phyloP scores from a whole-genome alignment of 1,140 invertebrate species.

The Daktulosphaira vitifoliae region DNA sequence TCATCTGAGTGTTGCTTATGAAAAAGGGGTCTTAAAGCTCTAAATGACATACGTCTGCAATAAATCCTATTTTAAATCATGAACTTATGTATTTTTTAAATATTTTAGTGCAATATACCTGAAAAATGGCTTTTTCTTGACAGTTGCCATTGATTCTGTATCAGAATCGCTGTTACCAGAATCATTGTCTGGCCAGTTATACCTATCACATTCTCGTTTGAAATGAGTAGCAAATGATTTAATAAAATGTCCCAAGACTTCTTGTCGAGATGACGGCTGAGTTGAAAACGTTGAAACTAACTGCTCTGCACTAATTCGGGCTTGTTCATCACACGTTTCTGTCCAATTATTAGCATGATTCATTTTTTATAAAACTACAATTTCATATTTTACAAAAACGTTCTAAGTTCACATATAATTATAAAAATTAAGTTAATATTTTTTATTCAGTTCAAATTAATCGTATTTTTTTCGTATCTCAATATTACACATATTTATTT shows the following conservation, averaged over 20 bases:
- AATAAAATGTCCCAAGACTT: conserved; percentile 71
- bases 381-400: not conserved
- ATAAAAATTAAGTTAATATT: too few species aligned
- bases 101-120: conserved; percentile 62
- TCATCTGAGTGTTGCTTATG: conserved; percentile 89
- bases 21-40: conserved; percentile 73
- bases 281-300: conserved; percentile 71
- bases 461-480: too few species aligned
- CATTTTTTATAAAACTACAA: not conserved
- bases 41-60: conserved; percentile 71
- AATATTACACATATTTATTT: too few species aligned
- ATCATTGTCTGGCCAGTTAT: conserved; percentile 36
- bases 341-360: conserved; percentile 48
- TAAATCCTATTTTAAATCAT: conserved; percentile 52
- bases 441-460: too few species aligned
- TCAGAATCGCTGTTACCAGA: conserved; percentile 36
- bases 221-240: conserved; percentile 72
- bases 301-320: conserved; percentile 68
- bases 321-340: conserved; percentile 84
- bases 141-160: conserved; percentile 41
- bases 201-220: conserved; percentile 61
- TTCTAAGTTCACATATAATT: too few species aligned
- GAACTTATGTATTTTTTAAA: conserved; percentile 41
- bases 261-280: conserved; percentile 56
- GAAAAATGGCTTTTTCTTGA: conserved; percentile 57